Percentiles rank a stretch among this genome's conserved stretches.
Conservation (phyloP, 2,113 vertebrate species). For the Excalfactoria chinensis region DNA sequence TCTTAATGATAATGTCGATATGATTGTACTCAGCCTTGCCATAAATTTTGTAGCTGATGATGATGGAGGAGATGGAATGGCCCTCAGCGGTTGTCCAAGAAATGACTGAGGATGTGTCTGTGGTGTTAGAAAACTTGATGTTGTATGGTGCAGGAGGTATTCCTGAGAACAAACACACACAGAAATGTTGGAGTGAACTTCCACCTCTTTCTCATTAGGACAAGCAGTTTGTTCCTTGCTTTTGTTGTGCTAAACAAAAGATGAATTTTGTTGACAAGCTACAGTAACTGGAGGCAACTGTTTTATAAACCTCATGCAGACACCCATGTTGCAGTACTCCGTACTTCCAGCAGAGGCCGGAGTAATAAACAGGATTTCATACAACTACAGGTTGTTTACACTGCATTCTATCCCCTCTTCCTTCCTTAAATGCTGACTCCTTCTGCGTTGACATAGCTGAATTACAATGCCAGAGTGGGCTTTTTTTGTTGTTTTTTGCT, state of each 20-base stretch:
- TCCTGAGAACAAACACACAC: conserved; percentile 74
- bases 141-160: conserved; percentile 84
- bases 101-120: conserved; percentile 84
- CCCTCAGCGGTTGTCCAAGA: conserved; percentile 85
- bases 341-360: background rate
- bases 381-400: background rate
- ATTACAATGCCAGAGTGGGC: background rate
- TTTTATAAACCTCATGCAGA: background rate
- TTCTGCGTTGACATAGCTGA: background rate
- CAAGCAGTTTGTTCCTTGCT: background rate
- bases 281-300: background rate
- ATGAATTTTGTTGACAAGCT: background rate
- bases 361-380: background rate
- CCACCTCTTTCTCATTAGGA: background rate
- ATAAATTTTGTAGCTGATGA: conserved; percentile 85
- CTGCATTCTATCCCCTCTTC: background rate
- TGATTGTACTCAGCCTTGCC: conserved; percentile 83
- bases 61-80: conserved; percentile 85
- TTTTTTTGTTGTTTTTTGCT: background rate
- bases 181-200: background rate
- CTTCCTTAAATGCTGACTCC: background rate
- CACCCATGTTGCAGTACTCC: background rate
- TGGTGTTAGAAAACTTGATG: conserved; percentile 84
- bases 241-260: conserved; percentile 5
- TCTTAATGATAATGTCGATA: conserved; percentile 83